phyloP scores from a whole-genome alignment of 2,113 vertebrate species.

The Neodon shergylaensis region DNA sequence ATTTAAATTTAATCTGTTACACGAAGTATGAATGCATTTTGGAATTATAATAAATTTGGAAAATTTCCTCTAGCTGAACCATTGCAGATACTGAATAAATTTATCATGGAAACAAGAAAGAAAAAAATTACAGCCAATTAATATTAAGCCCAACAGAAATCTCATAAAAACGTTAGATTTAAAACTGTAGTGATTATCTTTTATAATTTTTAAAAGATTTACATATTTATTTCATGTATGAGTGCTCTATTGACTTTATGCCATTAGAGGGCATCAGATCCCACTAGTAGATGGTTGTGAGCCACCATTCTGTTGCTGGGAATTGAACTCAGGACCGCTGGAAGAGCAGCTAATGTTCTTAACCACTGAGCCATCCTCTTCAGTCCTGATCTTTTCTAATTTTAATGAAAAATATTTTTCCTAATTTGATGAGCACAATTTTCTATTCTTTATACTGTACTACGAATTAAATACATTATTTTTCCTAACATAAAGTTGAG shows the following conservation, averaged over 20 bases:
- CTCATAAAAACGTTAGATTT: not conserved
- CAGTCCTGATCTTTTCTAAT: not conserved
- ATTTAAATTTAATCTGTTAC: constrained; percentile 27
- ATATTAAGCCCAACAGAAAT: constrained; percentile 39
- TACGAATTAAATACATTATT: not conserved
- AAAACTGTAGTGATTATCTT: constrained; percentile 40
- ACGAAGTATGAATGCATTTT: not conserved
- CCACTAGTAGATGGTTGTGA: not conserved
- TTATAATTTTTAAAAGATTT: not conserved
- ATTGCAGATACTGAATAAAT: not conserved
- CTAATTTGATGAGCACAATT: not conserved
- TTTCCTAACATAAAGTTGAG: constrained; percentile 43
- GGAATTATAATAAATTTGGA: not conserved
- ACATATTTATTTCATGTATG: not conserved
- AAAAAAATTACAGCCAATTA: not conserved
- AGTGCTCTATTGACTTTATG: not conserved
- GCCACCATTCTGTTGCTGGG: not conserved
- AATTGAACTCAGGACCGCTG: not conserved
- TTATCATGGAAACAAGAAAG: constrained; percentile 9
- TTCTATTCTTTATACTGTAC: not conserved
- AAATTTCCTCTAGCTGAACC: not conserved
- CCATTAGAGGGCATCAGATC: not conserved
- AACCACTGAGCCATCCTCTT: not conserved
- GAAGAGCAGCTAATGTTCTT: not conserved
- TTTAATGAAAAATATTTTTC: not conserved